phyloP scores from a whole-genome alignment of 2,797 vertebrate genomes.

The Schizothorax lantsangensis region DNA sequence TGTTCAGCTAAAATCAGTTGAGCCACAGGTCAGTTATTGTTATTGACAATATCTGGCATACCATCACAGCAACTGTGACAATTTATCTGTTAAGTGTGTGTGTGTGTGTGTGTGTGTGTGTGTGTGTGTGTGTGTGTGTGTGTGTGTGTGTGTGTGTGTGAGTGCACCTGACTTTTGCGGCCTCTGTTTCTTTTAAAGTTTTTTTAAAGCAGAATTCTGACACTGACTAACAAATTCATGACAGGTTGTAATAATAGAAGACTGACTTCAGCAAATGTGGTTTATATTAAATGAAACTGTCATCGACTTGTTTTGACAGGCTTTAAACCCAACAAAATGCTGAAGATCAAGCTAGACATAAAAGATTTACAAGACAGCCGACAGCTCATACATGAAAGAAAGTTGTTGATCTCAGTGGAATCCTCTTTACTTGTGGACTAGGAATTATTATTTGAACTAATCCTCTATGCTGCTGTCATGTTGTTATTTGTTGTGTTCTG shows the following conservation, averaged over 20 bases:
- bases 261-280: constrained; percentile 8
- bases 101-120: neutral
- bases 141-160: neutral
- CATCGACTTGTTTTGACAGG: constrained; percentile 31
- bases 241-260: constrained; percentile 43
- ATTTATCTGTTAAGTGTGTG: neutral
- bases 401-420: constrained; percentile 4
- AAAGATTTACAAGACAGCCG: constrained; percentile 26
- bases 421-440: neutral
- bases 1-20: constrained; percentile 18
- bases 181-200: neutral
- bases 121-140: neutral
- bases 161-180: neutral
- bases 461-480: neutral
- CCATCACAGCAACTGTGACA: constrained; percentile 26
- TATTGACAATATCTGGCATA: constrained; percentile 11
- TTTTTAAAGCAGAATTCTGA: constrained; percentile 14
- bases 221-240: constrained; percentile 21
- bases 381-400: constrained; percentile 20
- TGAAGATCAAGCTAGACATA: constrained; percentile 15
- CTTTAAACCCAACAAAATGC: constrained; percentile 34
- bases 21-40: constrained; percentile 18
- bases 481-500: neutral
- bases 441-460: constrained; percentile 20
- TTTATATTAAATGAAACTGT: constrained; percentile 26